Conservation (phyloP, 2,113 vertebrate genomes). For the Trogon melanurus region DNA sequence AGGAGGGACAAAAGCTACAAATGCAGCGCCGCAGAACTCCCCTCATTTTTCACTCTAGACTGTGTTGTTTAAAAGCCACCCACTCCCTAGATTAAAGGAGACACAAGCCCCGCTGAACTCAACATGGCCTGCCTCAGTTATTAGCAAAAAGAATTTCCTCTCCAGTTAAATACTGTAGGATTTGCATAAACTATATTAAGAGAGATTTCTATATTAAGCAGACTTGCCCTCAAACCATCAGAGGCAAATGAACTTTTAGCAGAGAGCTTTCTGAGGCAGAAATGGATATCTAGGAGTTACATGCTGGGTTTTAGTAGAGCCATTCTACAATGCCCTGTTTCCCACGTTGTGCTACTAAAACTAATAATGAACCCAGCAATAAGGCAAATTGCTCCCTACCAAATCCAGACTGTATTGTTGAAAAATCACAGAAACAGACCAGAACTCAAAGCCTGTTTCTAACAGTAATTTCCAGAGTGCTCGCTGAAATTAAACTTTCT, state of each 20-base stretch:
- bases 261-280: not conserved
- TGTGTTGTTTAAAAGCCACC: constrained; percentile 68
- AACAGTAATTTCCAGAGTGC: not conserved
- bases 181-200: constrained; percentile 68
- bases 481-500: not conserved
- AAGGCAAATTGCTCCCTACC: not conserved
- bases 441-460: not conserved
- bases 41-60: constrained; percentile 70
- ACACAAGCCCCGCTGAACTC: constrained; percentile 45
- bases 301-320: not conserved
- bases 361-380: not conserved
- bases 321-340: not conserved
- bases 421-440: not conserved
- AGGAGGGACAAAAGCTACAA: constrained; percentile 76
- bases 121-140: constrained; percentile 56
- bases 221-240: constrained; percentile 50
- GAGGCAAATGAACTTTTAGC: constrained; percentile 54
- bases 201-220: constrained; percentile 64
- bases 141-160: constrained; percentile 69
- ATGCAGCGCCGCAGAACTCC: constrained; percentile 34
- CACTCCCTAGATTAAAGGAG: constrained; percentile 69
- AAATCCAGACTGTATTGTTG: not conserved
- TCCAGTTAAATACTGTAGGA: constrained; percentile 61
- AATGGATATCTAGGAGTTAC: not conserved
- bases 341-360: not conserved